Base-by-base conservation (phyloP, 1,140 invertebrate genomes). In the Drosophila ogumai region DNA sequence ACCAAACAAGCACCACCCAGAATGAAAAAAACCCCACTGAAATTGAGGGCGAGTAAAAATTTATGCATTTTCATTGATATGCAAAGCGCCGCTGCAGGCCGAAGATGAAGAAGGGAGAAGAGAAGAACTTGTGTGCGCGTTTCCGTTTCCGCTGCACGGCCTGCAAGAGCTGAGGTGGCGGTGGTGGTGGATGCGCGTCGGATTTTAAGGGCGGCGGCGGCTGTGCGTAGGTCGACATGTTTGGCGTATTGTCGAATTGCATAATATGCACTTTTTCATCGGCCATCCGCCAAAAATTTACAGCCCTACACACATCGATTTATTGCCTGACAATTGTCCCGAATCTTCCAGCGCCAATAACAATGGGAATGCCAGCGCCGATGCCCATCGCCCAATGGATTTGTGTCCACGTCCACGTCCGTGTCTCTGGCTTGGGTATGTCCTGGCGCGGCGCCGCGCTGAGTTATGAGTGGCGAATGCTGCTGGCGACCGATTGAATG, bases 11-110 rank as follows among this genome's bases (percentile, higher is more conserved):
- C 64, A 64, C 47, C 63, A 68, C n/a, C 17, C 46, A 55, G n/a
- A 40, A 32, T 22, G 52, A 47, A 72, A 72, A 72, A 72, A 72
- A 41, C 19, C 25, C 36, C 54, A 49, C 32, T 49, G 36, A 76
- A 76, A 67, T 68, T 77, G 63, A 68, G 74, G 64, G 64, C 58
- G 69, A 58, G 64, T 82, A 85, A 86, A 86, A 90, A 91, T 91
- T 90, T 91, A 91, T 91, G 88, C 84, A 91, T 91, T 91, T 91
- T 90, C 90, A 91, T 91, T 90, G 90, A 91, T 91, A 91, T 91
- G 90, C 86, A 91, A 91, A 91, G 82, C 84, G 59, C 28, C 25
- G 75, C 52, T 67, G 61, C 46, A 60, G 47, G 71, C 60, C 55
- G 47, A 81, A 81, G 80, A 90, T 75, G 85, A 78, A 88, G 76